These are phyloP conservation scores for Cephus pygmeus DNA, from an alignment of 2,888 invertebrate species.

Conservation along the genomic window DNA sequence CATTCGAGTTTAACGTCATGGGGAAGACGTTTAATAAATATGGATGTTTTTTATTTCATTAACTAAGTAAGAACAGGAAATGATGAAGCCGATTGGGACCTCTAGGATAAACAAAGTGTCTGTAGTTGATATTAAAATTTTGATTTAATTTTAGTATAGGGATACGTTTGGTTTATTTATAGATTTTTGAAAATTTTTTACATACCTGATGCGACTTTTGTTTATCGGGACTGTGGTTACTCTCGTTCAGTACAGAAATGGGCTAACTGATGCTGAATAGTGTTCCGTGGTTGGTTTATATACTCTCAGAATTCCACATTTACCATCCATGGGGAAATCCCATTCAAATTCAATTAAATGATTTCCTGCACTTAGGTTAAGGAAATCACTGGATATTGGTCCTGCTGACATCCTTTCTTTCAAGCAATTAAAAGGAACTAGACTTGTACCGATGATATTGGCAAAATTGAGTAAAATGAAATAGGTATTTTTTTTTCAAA, in stretches of 20 bases:
- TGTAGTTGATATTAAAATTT: neutral
- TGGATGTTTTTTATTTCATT: constrained; percentile 13
- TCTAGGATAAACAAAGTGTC: neutral
- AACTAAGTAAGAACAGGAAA: neutral
- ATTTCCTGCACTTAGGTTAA: constrained; percentile 30
- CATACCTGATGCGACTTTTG: neutral
- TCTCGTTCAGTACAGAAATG: constrained; percentile 13
- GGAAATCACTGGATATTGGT: constrained; percentile 1
- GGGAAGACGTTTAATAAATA: constrained; percentile 40
- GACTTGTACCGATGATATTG: neutral
- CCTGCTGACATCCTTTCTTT: neutral
- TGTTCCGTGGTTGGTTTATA: constrained; percentile 25
- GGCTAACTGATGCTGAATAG: constrained; percentile 25
- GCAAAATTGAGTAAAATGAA: neutral
- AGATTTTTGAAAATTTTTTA: neutral
- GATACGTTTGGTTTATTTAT: neutral
- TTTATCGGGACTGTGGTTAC: neutral
- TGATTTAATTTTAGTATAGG: neutral
- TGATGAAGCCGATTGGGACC: neutral
- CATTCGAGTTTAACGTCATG: constrained; percentile 49
- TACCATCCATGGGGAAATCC: neutral
- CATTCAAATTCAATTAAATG: constrained; percentile 11
- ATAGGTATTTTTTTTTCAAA: neutral
- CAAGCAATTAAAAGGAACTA: neutral
- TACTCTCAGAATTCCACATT: constrained; percentile 14